Base-by-base conservation (phyloP, 2,888 invertebrate genomes). In the Galerucella nymphaeae region DNA sequence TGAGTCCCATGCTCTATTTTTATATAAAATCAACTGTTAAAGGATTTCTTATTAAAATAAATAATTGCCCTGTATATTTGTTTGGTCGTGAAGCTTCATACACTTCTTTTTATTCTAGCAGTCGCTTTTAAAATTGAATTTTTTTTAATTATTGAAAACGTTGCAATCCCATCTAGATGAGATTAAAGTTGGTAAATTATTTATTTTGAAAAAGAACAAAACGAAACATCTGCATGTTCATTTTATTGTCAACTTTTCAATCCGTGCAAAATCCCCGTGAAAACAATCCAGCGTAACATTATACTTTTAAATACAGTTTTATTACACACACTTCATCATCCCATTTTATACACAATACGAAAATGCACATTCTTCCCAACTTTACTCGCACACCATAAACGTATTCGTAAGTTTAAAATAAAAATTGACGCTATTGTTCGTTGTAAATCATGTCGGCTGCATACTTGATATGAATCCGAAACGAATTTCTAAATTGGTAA, bases 381-480 rank as follows among this genome's bases (percentile, higher is more conserved):
- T 30, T 30, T 4, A 30, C 5, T 30, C 23, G 23, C 4, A 9
- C 30, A 38, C 8, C 8, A 38, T 38, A 38, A 38, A 38, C 30
- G 30, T 9, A 38, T 38, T 38, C 30, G 30, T 8, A 8, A 8
- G 30, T 38, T 6, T 38, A 38, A 8, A 58, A 62, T 75, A 80
- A 80, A 80, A 79, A 75, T 78, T 74, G 73, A 70, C 63, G 65
- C 66, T 65, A 77, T 78, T 79, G 76, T 80, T 74, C 73, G 70
- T 70, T 74, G 57, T 73, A 76, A 77, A 77, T 75, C 75, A 75
- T 66, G 67, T 71, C 63, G 73, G 70, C 65, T 76, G 75, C 75
- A 79, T 79, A 75, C 73, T 75, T 75, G 74, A 78, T 78, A 75
- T 58, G 67, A 71, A 68, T 71, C 66, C 67, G 53, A 41, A 48